Conservation (phyloP, 2,797 vertebrate species). For the Ctenochaetus hawaiiensis region DNA sequence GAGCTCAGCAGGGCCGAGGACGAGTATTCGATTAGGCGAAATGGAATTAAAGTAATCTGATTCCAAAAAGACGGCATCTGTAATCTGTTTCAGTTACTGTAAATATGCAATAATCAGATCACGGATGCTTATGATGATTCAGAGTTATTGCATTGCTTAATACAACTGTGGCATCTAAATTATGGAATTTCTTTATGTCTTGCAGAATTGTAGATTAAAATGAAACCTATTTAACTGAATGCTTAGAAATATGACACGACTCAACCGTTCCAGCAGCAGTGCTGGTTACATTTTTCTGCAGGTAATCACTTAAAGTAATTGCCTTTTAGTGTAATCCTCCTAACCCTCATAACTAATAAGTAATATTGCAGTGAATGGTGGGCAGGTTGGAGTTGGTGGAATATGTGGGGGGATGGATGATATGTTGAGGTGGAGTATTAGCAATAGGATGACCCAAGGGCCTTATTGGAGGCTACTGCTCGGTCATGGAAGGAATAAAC, state of each 20-base stretch:
- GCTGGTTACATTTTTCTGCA: conserved; percentile 54
- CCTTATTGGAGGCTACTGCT: conserved; percentile 66
- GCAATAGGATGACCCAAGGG: conserved; percentile 50
- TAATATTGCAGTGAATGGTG: conserved; percentile 40
- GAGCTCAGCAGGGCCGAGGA: conserved; percentile 56
- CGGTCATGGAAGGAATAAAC: conserved; percentile 66
- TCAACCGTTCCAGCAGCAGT: conserved; percentile 46
- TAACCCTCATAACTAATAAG: conserved; percentile 31
- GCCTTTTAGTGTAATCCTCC: conserved; percentile 61
- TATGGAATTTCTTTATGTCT: conserved; percentile 41
- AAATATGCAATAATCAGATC: conserved; percentile 78
- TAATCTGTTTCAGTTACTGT: conserved; percentile 83
- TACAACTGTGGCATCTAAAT: conserved; percentile 51
- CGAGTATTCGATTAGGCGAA: conserved; percentile 77
- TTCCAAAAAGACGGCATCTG: conserved; percentile 76
- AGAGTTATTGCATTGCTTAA: conserved; percentile 59
- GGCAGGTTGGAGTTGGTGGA: conserved; percentile 34
- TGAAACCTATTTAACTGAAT: conserved; percentile 35
- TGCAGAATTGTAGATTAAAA: conserved; percentile 45
- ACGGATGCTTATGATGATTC: conserved; percentile 58
- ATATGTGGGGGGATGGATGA: conserved; percentile 34
- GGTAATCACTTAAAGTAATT: conserved; percentile 70
- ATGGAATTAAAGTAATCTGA: conserved; percentile 80
- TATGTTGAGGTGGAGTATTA: conserved; percentile 58
- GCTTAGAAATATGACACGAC: conserved; percentile 46